Conservation (phyloP, 2,797 vertebrate genomes). For the Orientallactaga sibirica region DNA sequence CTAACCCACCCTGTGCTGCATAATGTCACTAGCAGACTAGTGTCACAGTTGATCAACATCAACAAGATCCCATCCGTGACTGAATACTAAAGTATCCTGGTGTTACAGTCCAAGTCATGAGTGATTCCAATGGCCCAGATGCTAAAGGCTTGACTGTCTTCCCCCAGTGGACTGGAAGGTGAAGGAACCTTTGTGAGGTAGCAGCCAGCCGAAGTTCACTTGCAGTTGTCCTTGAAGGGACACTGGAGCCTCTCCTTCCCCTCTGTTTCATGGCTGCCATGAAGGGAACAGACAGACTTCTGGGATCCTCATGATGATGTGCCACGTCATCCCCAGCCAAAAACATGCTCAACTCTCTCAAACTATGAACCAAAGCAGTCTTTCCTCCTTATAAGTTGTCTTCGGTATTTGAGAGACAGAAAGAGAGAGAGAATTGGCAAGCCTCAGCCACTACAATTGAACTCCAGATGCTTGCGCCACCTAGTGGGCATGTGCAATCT, state of each 20-base stretch:
- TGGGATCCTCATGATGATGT: neutral
- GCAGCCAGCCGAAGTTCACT: no score
- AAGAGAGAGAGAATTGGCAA: no score
- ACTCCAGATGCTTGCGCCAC: no score
- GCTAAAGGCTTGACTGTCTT: neutral
- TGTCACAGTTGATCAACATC: neutral
- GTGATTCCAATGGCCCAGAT: neutral
- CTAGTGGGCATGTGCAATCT: no score
- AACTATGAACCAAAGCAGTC: neutral
- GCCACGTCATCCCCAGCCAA: neutral
- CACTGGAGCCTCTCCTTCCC: neutral
- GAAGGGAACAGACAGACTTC: neutral
- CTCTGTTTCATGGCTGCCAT: neutral
- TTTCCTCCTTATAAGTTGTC: neutral
- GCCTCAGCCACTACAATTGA: no score
- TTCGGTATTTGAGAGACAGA: neutral
- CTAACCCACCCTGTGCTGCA: no score
- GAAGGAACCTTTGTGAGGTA: neutral
- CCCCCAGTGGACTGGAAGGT: neutral
- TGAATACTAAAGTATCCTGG: neutral
- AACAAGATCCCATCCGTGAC: neutral
- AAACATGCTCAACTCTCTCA: neutral
- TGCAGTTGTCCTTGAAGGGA: neutral
- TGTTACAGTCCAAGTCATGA: neutral
- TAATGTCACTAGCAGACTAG: no score